Evolutionary conservation across 2,113 vertebrate species (phyloP).

Genomic region (Cichladusa arquata): DNA sequence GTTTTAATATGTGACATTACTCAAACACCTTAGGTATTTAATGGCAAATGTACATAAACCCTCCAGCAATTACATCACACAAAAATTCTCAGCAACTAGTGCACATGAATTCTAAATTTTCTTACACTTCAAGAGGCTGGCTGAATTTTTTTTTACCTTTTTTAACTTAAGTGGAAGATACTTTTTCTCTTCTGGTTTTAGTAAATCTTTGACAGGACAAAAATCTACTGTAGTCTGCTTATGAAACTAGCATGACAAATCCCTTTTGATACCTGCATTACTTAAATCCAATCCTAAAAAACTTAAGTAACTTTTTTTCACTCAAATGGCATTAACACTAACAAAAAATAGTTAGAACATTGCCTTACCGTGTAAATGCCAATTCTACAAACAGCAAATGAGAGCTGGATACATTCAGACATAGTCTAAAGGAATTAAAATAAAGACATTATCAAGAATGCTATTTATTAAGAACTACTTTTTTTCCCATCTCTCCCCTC

Average conservation of each 20-base stretch:
- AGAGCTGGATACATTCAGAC: constrained; percentile 91
- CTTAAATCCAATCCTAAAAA: not conserved
- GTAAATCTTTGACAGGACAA: not conserved
- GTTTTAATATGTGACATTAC: not conserved
- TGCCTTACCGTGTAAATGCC: constrained; percentile 88
- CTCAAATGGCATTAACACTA: constrained; percentile 4
- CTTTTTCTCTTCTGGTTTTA: not conserved
- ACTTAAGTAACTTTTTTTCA: not conserved
- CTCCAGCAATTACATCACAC: not conserved
- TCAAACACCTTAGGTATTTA: not conserved
- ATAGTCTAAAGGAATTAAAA: constrained; percentile 79
- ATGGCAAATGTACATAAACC: not conserved
- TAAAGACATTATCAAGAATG: constrained; percentile 66
- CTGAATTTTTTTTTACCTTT: not conserved
- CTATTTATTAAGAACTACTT: not conserved
- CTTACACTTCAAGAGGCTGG: not conserved
- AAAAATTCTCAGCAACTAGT: not conserved
- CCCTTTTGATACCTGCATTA: not conserved
- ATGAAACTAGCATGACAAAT: not conserved
- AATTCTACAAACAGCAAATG: constrained; percentile 89
- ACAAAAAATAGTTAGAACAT: constrained; percentile 11
- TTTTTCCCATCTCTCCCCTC: not conserved
- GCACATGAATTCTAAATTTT: not conserved
- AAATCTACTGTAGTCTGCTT: not conserved
- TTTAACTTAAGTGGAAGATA: not conserved